phyloP scores from a whole-genome alignment of 2,888 invertebrate genomes.

The Drosophila dives region DNA sequence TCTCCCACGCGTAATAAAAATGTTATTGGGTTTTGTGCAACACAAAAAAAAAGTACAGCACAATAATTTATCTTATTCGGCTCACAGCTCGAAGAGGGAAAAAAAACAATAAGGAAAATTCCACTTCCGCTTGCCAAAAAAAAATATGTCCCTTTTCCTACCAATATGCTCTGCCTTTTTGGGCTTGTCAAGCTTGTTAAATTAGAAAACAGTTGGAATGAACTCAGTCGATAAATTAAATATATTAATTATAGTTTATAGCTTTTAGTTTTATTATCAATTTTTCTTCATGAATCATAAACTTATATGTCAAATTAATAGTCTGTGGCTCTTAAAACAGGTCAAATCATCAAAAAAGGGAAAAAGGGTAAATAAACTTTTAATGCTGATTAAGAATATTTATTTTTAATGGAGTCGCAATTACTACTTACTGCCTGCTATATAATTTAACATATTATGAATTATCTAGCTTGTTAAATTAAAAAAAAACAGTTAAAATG shows the following conservation, averaged over 20 bases:
- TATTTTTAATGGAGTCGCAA: not conserved
- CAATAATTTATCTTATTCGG: conserved; percentile 67
- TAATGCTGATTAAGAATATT: not conserved
- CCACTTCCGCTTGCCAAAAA: conserved; percentile 14
- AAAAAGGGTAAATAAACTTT: too few relatives aligned
- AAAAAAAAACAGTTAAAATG: too few relatives aligned
- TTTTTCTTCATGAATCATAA: not conserved
- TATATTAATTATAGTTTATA: not conserved
- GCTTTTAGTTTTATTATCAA: not conserved
- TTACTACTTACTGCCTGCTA: not conserved
- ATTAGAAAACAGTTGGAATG: not conserved
- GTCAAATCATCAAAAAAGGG: too few relatives aligned
- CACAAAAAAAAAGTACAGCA: conserved; percentile 23
- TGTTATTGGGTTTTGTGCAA: not conserved
- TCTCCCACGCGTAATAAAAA: conserved; percentile 55
- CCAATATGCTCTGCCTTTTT: not conserved
- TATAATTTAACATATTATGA: not conserved
- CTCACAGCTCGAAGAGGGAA: conserved; percentile 12
- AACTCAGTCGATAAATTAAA: not conserved
- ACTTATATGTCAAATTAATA: not conserved
- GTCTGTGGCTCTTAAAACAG: not conserved
- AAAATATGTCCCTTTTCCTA: conserved; percentile 10
- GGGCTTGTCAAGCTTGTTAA: not conserved
- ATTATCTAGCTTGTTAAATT: not conserved
- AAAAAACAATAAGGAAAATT: conserved; percentile 15